Evolutionary conservation across 2,113 vertebrate genomes (phyloP), one percentile per base, ranked within the genome.

Genomic region (Thalassoma bifasciatum): DNA sequence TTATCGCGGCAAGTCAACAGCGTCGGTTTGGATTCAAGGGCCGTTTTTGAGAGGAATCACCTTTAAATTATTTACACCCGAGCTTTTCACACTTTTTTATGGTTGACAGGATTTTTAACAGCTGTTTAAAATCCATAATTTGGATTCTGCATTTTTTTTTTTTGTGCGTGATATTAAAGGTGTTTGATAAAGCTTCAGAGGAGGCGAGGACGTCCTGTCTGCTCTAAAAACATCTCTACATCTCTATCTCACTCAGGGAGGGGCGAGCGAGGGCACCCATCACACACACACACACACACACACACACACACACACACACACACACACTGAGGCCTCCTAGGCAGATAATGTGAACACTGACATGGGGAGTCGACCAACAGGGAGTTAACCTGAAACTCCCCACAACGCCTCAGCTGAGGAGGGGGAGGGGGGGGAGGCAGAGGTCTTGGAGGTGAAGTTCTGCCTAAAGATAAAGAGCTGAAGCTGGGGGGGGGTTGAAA

Each of bases 391-490:
- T 61, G 16, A 7, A 62, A 49, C 61, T 50, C 38, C 34, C 61
- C 34, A 24, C 69, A 34, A 51, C n/a, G 58, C 53, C 51, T 72
- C 74, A 68, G 75, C 64, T 79, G 37, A n/a, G 34, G 12, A 50
- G 44, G 21, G 49, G 56, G 60, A 53, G 40, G 66, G 50, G 26
- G 21, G 14, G 34, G 56, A n/a, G 57, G 52, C 11, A 17, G 76
- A 77, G 81, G 63, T 77, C 78, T 61, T 36, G 34, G 56, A 81
- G 86, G 84, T 83, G 83, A 85, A 89, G 69, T 62, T 51, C 65
- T 26, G 79, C 77, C 84, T 86, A 62, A 51, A 82, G 85, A 84
- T 65, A 78, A 67, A 81, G 74, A 12, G 58, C 65, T 70, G 14
- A 14, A 30, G n/a, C 19, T 4, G 34, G 37, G 56, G 11, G 26